phyloP scores from a whole-genome alignment of 2,113 vertebrate species.

The Dolichallabes microphthalmus region DNA sequence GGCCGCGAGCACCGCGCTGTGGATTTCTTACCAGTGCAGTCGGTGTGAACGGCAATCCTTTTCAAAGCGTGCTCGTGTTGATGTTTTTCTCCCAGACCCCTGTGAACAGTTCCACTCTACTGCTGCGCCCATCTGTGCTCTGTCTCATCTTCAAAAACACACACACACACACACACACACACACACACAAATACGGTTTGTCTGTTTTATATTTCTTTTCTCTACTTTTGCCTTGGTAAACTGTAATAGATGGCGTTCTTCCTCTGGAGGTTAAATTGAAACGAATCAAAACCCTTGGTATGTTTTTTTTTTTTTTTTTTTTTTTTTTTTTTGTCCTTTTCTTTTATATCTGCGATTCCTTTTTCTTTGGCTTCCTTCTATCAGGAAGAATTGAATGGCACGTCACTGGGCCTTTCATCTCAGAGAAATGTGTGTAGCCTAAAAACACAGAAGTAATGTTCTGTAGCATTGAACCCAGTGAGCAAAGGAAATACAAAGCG shows the following conservation, averaged over 20 bases:
- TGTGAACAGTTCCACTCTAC: constrained; percentile 46
- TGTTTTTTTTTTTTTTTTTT: constrained; percentile 32
- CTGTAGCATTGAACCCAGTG: constrained; percentile 62
- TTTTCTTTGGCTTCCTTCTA: constrained; percentile 54
- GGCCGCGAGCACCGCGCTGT: constrained; percentile 25
- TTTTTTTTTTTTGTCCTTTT: constrained; percentile 10
- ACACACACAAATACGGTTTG: constrained; percentile 29
- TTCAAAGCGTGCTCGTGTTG: constrained; percentile 55
- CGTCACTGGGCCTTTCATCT: constrained; percentile 62
- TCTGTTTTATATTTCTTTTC: constrained; percentile 51
- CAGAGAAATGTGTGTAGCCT: constrained; percentile 58
- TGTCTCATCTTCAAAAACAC: constrained; percentile 57
- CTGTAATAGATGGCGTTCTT: constrained; percentile 54
- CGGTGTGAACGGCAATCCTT: constrained; percentile 58
- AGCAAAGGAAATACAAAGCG: constrained; percentile 65
- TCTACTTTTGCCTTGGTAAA: constrained; percentile 46
- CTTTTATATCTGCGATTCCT: constrained; percentile 34
- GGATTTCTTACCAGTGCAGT: constrained; percentile 47
- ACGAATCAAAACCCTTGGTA: constrained; percentile 54
- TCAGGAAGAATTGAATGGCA: constrained; percentile 62
- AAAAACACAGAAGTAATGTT: constrained; percentile 58
- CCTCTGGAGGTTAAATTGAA: constrained; percentile 61
- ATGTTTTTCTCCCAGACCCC: constrained; percentile 54
- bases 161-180: constrained; percentile 52
- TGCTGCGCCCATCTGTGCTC: constrained; percentile 37